Conservation (phyloP, 2,888 invertebrate species). For the Priocnemis perturbator region DNA sequence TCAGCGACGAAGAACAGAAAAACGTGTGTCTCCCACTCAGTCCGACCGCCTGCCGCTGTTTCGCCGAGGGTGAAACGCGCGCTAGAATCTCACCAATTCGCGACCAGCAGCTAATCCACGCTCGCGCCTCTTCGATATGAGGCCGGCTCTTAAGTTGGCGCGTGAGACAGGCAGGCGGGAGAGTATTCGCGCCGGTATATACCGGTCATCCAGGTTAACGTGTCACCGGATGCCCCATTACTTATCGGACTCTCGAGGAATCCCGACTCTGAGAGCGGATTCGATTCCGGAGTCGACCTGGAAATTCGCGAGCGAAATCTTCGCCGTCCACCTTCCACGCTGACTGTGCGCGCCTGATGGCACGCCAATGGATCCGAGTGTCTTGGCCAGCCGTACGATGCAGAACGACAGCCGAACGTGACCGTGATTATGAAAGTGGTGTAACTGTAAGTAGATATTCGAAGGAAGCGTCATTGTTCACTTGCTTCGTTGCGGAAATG, state of each 20-base stretch:
- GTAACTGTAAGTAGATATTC: too few species aligned
- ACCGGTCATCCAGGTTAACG: constrained; percentile 66
- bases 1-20: too few species aligned
- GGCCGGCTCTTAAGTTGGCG: neutral
- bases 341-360: neutral
- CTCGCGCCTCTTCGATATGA: constrained; percentile 22
- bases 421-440: too few species aligned
- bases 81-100: constrained; percentile 68
- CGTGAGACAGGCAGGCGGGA: neutral
- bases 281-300: constrained; percentile 35
- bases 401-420: too few species aligned
- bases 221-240: constrained; percentile 59
- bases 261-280: constrained; percentile 29
- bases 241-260: constrained; percentile 38
- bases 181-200: constrained; percentile 13
- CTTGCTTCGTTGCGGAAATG: too few species aligned
- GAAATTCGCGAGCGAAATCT: constrained; percentile 37
- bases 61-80: constrained; percentile 60
- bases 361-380: constrained; percentile 1
- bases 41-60: too few species aligned
- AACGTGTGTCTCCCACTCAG: too few species aligned
- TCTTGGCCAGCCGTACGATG: too few species aligned
- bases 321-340: constrained; percentile 16
- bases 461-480: too few species aligned
- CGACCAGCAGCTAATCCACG: constrained; percentile 59